Conservation (phyloP, 2,888 invertebrate genomes). For the Suillia variegata region DNA sequence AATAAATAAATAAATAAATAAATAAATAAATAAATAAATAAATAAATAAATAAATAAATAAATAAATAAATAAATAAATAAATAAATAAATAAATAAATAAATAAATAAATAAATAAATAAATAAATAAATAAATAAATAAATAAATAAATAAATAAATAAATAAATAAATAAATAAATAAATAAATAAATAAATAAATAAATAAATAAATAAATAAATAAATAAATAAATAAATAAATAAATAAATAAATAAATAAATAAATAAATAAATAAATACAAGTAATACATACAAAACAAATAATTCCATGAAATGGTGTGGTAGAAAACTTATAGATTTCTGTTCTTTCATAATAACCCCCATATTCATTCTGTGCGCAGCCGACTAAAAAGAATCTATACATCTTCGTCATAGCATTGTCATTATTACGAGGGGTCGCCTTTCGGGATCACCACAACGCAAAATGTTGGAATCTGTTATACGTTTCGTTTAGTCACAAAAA, state of each 20-base stretch:
- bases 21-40: no score
- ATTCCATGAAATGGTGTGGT: slow-evolving; percentile 20
- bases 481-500: not conserved
- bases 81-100: not conserved
- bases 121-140: not conserved
- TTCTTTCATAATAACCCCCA: slow-evolving; percentile 19
- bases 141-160: not conserved
- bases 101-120: not conserved
- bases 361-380: not conserved
- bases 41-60: not conserved
- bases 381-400: slow-evolving; percentile 41
- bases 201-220: not conserved
- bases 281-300: slow-evolving; percentile 10
- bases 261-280: not conserved
- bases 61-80: not conserved
- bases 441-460: slow-evolving; percentile 20
- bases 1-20: no score
- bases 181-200: not conserved
- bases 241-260: not conserved
- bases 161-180: not conserved
- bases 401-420: slow-evolving; percentile 39
- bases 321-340: slow-evolving; percentile 15
- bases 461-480: slow-evolving; percentile 14
- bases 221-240: not conserved
- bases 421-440: slow-evolving; percentile 13